Evolutionary conservation across 2,888 invertebrate species (phyloP), one percentile per base, ranked within the genome.

Genomic region (Alentia gelatinosa): DNA sequence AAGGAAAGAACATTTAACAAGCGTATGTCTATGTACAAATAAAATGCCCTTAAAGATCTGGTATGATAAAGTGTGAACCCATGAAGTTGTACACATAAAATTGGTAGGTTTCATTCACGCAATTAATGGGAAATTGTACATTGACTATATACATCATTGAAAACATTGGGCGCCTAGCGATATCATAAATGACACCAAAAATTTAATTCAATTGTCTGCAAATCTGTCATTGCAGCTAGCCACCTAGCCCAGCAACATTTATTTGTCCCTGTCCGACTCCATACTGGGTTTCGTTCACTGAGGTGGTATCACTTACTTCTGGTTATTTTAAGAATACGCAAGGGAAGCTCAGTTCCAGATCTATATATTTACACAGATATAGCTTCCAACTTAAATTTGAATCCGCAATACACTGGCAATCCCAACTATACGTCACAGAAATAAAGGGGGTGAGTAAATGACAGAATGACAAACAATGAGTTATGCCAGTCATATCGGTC

Each of bases 1-100:
- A 79, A 79, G 39, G 35, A 79, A 79, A 79, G 79, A 79, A 79
- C 37, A 79, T 37, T 79, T 39, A 79, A 79, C 79, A 79, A 79
- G 35, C 39, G 79, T 79, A 39, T 12, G 12, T 79, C n/a, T 79
- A 79, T 79, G 79, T 79, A 79, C 79, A 79, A 79, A 79, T 79
- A 39, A 79, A 79, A 79, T 79, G 79, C 79, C 79, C 79, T 35
- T 35, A 30, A 79, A 39, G 39, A 35, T 79, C 79, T 35, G 79
- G 35, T 79, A 79, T 79, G 35, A 35, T 37, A 37, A 1, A 15
- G 19, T 19, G 1, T 79, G 5, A 35, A 79, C n/a, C n/a, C n/a
- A 63, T 5, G 9, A 37, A 33, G 1, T 12, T 37, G 3, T 37
- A 37, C 79, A 79, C 39, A 79, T 39, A 9, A 37, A n/a, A 37